Conservation (phyloP, 2,113 vertebrate species). For the Apaloderma vittatum region DNA sequence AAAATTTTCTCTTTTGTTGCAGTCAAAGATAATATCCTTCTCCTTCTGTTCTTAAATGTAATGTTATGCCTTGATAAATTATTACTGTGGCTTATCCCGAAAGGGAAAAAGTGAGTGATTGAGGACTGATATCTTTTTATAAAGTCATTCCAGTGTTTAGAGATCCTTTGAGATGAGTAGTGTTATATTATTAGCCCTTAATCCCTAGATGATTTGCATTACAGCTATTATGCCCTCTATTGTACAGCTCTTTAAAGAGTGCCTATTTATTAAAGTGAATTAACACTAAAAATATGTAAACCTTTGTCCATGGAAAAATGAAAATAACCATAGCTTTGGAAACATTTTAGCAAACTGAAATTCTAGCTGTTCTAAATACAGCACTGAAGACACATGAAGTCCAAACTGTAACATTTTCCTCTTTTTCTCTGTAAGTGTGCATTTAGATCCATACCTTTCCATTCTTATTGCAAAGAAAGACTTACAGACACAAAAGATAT, state of each 20-base stretch:
- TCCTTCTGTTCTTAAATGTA: conserved; percentile 58
- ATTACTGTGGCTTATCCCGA: conserved; percentile 45
- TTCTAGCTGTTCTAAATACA: conserved; percentile 51
- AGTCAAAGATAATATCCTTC: conserved; percentile 53
- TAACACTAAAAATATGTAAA: conserved; percentile 51
- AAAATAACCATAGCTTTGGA: conserved; percentile 53
- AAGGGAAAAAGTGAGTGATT: conserved; percentile 42
- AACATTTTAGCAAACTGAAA: conserved; percentile 52
- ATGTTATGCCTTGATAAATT: conserved; percentile 55
- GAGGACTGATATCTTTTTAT: conserved; percentile 53
- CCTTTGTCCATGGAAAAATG: neutral
- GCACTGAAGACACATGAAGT: neutral
- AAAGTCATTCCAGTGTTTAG: conserved; percentile 40
- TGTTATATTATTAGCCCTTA: conserved; percentile 57
- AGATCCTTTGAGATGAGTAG: conserved; percentile 46
- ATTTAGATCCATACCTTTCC: neutral
- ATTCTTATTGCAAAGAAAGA: neutral
- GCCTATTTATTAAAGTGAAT: conserved; percentile 42
- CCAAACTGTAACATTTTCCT: neutral
- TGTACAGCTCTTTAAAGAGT: conserved; percentile 12
- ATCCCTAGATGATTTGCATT: conserved; percentile 41
- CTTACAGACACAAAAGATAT: neutral
- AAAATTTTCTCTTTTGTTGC: conserved; percentile 64
- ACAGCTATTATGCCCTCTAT: conserved; percentile 18
- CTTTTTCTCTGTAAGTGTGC: neutral